Percentiles rank a stretch among this genome's conserved stretches.
Evolutionary conservation across 1,140 invertebrate genomes (phyloP).

Genomic region (Ostrea edulis): DNA sequence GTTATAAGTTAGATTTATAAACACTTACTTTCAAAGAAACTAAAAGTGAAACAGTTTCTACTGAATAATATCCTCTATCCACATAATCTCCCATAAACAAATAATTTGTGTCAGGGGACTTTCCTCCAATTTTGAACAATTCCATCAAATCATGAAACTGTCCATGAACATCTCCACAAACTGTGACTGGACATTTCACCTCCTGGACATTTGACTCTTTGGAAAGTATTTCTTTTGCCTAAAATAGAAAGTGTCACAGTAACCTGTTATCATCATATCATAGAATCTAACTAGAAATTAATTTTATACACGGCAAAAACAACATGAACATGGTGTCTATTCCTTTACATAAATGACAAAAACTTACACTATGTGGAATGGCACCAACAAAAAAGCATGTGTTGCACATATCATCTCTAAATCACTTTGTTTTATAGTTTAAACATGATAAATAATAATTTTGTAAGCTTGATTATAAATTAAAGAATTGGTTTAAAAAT

Average conservation of each 20-base stretch:
- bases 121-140: slow-evolving; percentile 98
- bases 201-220: slow-evolving; percentile 99
- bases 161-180: slow-evolving; percentile 99
- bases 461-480: too few relatives aligned
- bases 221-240: slow-evolving; percentile 99
- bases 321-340: too few relatives aligned
- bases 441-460: too few relatives aligned
- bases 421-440: too few relatives aligned
- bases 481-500: too few relatives aligned
- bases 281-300: too few relatives aligned
- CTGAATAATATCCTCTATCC: slow-evolving; percentile 99
- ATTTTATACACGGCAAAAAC: too few relatives aligned
- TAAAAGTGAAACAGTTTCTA: slow-evolving; percentile 98
- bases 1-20: background rate
- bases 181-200: slow-evolving; percentile 99
- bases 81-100: slow-evolving; percentile 99
- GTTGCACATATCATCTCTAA: too few relatives aligned
- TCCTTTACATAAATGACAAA: too few relatives aligned
- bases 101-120: slow-evolving; percentile 99
- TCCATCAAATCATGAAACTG: slow-evolving; percentile 99
- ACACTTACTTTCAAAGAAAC: slow-evolving; percentile 95
- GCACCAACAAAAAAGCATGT: too few relatives aligned
- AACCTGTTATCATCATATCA: background rate
- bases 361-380: too few relatives aligned
- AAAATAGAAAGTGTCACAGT: slow-evolving; percentile 70